These are phyloP conservation scores for Tetranychus cinnabarinus DNA, from an alignment of 1,140 invertebrate species.

Conservation along the genomic window DNA sequence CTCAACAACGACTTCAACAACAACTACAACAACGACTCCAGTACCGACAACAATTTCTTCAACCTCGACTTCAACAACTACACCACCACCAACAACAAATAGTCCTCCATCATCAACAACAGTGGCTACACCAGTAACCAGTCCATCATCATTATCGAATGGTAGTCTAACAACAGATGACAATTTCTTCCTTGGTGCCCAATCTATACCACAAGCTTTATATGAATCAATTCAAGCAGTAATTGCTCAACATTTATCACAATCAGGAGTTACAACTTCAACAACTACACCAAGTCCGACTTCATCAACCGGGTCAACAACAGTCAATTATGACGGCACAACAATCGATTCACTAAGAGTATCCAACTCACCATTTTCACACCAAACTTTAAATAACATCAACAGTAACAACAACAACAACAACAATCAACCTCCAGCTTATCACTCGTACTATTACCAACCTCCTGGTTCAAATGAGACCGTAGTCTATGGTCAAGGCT, in stretches of 20 bases:
- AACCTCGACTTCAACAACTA: not conserved
- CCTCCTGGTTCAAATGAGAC: not conserved
- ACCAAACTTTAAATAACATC: not conserved
- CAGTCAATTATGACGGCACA: not conserved
- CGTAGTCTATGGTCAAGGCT: not conserved
- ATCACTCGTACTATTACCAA: not conserved
- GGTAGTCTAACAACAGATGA: not conserved
- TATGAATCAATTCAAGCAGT: slow-evolving; percentile 5
- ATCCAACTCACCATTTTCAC: not conserved
- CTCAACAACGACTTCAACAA: not conserved
- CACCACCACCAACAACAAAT: not conserved
- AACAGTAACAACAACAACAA: not conserved
- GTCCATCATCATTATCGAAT: not conserved
- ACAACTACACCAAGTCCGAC: not conserved
- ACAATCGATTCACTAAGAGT: not conserved
- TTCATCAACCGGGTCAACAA: not conserved
- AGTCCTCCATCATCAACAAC: not conserved
- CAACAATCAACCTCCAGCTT: not conserved
- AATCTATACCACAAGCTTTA: not conserved
- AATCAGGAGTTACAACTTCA: not conserved
- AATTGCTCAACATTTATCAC: slow-evolving; percentile 1
- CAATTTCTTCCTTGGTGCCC: not conserved
- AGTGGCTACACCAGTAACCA: not conserved
- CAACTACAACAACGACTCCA: not conserved
- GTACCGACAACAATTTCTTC: not conserved